Conservation (phyloP, 2,113 vertebrate genomes). For the Myodes glareolus region DNA sequence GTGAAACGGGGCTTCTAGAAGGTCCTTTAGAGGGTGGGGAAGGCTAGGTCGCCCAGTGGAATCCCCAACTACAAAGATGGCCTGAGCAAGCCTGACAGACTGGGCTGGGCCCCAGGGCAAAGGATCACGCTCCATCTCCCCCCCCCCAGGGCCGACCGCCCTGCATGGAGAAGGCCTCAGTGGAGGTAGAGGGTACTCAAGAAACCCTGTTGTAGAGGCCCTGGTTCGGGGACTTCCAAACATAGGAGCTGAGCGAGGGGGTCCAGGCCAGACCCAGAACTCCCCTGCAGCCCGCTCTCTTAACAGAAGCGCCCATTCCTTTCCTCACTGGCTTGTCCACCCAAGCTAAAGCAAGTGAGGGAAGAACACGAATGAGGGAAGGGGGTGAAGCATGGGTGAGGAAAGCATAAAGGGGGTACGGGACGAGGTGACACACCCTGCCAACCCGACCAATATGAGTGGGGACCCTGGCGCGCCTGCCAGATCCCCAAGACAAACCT, state of each 20-base stretch:
- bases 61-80: constrained; percentile 57
- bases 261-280: background rate
- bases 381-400: background rate
- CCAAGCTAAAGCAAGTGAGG: background rate
- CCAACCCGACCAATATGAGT: background rate
- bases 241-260: background rate
- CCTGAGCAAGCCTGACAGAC: background rate
- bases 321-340: constrained; percentile 25
- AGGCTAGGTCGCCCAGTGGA: constrained; percentile 38
- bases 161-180: background rate
- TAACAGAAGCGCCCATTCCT: background rate
- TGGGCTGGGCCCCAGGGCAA: background rate
- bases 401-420: background rate
- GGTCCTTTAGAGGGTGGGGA: constrained; percentile 71
- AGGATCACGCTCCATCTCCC: constrained; percentile 40
- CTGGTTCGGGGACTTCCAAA: background rate
- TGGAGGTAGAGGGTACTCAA: constrained; percentile 10
- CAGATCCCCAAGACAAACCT: constrained; percentile 60
- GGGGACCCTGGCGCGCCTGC: constrained; percentile 46
- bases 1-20: constrained; percentile 80
- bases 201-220: constrained; percentile 57
- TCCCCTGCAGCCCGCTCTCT: background rate
- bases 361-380: background rate
- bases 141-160: background rate
- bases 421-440: constrained; percentile 6